A percentile compares a stretch with the other conserved stretches of the same genome.
Conservation (phyloP, 2,888 invertebrate species). For the Eupithecia subumbrata region DNA sequence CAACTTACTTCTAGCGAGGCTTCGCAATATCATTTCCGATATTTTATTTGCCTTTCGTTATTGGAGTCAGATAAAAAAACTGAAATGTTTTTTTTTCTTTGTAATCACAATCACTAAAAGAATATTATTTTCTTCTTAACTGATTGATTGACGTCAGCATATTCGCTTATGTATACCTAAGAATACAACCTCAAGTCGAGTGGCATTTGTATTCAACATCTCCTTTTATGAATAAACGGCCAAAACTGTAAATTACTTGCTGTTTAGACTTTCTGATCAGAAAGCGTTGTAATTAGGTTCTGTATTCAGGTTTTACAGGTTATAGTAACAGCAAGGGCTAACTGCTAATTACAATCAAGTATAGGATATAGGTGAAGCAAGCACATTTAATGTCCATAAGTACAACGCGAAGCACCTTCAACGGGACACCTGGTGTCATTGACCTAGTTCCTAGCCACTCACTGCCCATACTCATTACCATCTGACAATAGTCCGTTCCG, state of each 20-base stretch:
- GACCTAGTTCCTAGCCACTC: conserved; percentile 9
- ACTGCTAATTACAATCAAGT: background rate
- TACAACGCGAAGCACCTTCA: background rate
- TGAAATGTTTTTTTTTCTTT: no score
- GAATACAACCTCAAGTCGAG: background rate
- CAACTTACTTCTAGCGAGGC: background rate
- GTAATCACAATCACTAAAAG: no score
- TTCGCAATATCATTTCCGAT: background rate
- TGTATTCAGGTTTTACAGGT: background rate
- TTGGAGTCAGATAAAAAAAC: background rate
- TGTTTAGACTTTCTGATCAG: no score
- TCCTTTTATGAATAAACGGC: no score
- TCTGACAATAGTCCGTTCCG: conserved; percentile 15
- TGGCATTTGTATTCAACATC: no score
- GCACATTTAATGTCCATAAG: background rate
- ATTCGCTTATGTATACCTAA: no score
- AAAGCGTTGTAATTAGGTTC: no score
- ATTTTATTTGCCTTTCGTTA: background rate
- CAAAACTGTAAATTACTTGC: no score
- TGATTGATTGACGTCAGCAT: background rate
- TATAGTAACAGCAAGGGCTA: background rate
- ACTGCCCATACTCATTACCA: conserved; percentile 13
- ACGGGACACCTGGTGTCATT: conserved; percentile 3
- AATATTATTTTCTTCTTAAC: background rate
- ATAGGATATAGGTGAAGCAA: background rate